These are phyloP conservation scores for Paramormyrops hopkinsi DNA, from an alignment of 2,797 vertebrate species.

Conservation along the genomic window DNA sequence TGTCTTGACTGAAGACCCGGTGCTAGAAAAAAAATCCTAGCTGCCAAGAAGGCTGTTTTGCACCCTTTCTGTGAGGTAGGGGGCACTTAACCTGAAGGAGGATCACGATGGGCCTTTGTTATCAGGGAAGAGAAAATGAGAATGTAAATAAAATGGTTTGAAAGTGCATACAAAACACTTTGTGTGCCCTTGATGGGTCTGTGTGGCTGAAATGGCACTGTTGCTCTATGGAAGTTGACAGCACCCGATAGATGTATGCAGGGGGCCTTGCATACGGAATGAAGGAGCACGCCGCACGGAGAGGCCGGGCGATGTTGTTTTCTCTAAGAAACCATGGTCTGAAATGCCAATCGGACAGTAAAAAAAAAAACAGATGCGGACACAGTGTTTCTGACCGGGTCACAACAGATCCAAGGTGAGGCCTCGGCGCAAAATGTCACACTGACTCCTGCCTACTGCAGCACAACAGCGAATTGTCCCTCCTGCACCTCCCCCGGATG, in stretches of 20 bases:
- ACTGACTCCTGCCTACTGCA: constrained; percentile 48
- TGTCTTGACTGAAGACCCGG: neutral
- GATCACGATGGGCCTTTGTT: neutral
- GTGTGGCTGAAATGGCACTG: neutral
- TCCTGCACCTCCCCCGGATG: constrained; percentile 34
- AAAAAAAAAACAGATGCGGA: constrained; percentile 48
- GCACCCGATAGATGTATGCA: neutral
- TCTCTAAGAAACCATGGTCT: constrained; percentile 30
- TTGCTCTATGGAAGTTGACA: neutral
- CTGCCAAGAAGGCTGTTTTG: neutral
- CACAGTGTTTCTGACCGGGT: constrained; percentile 50
- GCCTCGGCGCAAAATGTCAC: constrained; percentile 52
- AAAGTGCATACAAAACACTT: constrained; percentile 5
- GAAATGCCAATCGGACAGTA: constrained; percentile 45
- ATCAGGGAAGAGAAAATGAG: neutral
- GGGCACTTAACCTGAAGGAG: neutral
- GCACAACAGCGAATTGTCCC: constrained; percentile 29
- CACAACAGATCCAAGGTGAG: constrained; percentile 45
- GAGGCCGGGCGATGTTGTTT: constrained; percentile 15
- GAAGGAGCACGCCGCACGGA: neutral
- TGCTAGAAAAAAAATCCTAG: neutral
- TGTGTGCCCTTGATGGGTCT: neutral
- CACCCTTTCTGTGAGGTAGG: neutral
- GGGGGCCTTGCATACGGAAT: neutral
- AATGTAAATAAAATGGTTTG: neutral